phyloP scores from a whole-genome alignment of 2,888 invertebrate species.

The Ceraclea dissimilis region DNA sequence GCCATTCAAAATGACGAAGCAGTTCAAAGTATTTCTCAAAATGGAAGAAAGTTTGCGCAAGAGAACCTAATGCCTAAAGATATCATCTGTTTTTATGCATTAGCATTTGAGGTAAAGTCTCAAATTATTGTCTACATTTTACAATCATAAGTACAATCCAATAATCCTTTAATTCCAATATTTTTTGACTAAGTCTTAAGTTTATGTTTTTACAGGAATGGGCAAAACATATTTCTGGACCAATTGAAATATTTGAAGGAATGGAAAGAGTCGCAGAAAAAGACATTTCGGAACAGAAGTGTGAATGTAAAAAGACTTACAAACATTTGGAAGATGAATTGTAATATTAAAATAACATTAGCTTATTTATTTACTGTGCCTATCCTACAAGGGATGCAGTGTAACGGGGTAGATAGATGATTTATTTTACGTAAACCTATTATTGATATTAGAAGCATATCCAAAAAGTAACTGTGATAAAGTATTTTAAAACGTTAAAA shows the following conservation, averaged over 20 bases:
- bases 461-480: neutral
- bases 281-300: slow-evolving; percentile 30
- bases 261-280: slow-evolving; percentile 57
- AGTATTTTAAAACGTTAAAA: neutral
- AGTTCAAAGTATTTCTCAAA: slow-evolving; percentile 56
- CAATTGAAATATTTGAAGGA: slow-evolving; percentile 46
- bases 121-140: too few relatives aligned
- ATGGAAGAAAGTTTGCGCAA: slow-evolving; percentile 64
- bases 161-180: too few relatives aligned
- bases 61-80: slow-evolving; percentile 74
- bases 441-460: too few relatives aligned
- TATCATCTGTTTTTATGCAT: slow-evolving; percentile 81
- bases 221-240: slow-evolving; percentile 56
- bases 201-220: slow-evolving; percentile 54
- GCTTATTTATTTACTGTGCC: neutral
- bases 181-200: slow-evolving; percentile 6
- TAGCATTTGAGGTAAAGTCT: slow-evolving; percentile 52
- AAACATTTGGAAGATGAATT: slow-evolving; percentile 37
- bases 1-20: slow-evolving; percentile 63
- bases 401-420: too few relatives aligned
- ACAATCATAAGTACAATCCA: too few relatives aligned
- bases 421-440: too few relatives aligned
- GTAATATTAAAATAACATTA: slow-evolving; percentile 27
- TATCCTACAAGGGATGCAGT: neutral
- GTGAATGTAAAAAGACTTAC: slow-evolving; percentile 30